These are phyloP conservation scores for Ferdinandea cuprea DNA, from an alignment of 2,888 invertebrate genomes.

Conservation along the genomic window DNA sequence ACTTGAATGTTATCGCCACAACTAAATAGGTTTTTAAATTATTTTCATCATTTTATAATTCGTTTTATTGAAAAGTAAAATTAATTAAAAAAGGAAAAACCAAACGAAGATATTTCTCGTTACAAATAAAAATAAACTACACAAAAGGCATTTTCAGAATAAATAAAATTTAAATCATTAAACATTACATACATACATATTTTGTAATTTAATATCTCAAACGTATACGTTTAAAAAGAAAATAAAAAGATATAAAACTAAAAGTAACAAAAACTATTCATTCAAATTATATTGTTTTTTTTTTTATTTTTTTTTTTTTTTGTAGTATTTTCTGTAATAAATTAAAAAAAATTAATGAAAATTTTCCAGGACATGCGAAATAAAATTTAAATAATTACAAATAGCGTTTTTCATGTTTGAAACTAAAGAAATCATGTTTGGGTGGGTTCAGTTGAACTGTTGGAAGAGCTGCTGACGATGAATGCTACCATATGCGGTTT, in stretches of 20 bases:
- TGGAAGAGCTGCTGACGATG: too few species aligned
- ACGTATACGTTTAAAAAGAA: constrained; percentile 7
- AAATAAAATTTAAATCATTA: constrained; percentile 59
- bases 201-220: constrained; percentile 61
- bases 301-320: too few species aligned
- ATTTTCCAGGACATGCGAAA: constrained; percentile 34
- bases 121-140: constrained; percentile 49
- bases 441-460: too few species aligned
- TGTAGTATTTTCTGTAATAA: constrained; percentile 16
- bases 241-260: not conserved
- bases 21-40: constrained; percentile 34
- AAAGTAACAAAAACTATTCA: not conserved
- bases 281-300: not conserved
- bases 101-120: not conserved
- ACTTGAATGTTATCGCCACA: not conserved
- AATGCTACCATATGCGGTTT: too few species aligned
- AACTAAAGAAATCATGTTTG: too few species aligned
- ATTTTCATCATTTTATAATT: constrained; percentile 24
- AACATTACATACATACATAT: constrained; percentile 35
- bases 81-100: constrained; percentile 1
- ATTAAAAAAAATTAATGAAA: constrained; percentile 3
- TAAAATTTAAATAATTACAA: constrained; percentile 29
- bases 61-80: constrained; percentile 10
- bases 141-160: constrained; percentile 68
- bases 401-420: constrained; percentile 11